Percentiles rank a stretch among this genome's conserved stretches.
phyloP scores from a whole-genome alignment of 1,140 invertebrate genomes.

The Magallana gigas region DNA sequence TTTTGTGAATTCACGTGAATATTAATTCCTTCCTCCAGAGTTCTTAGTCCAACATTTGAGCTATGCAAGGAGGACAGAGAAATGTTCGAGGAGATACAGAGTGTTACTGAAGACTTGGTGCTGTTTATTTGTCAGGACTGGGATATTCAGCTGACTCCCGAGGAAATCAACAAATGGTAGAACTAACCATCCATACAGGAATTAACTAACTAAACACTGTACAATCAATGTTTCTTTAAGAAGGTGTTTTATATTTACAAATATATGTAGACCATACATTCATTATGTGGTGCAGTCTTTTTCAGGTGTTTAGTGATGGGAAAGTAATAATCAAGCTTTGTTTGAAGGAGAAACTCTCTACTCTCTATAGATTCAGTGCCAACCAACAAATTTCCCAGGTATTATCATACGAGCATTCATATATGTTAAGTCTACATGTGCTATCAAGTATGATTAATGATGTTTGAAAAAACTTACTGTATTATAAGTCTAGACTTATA shows the following conservation, averaged over 20 bases:
- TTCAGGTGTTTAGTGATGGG: constrained; percentile 14
- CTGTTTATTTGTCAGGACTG: neutral
- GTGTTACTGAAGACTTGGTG: neutral
- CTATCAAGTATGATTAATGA: too few species aligned
- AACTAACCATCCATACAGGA: neutral
- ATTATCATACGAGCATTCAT: too few species aligned
- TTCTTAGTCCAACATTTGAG: too few species aligned
- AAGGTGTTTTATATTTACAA: too few species aligned
- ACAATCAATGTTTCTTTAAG: too few species aligned
- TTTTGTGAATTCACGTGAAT: too few species aligned
- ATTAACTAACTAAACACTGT: neutral
- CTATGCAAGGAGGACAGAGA: neutral
- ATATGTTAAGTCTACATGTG: too few species aligned
- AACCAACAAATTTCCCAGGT: neutral
- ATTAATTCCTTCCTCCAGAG: too few species aligned
- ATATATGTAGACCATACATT: too few species aligned
- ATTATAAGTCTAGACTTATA: too few species aligned
- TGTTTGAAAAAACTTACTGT: too few species aligned
- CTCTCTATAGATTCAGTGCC: constrained; percentile 23
- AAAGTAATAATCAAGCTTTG: neutral
- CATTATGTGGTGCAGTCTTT: neutral
- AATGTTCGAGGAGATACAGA: neutral
- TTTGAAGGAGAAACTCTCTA: neutral
- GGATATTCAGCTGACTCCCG: neutral
- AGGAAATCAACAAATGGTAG: constrained; percentile 15